Base-by-base conservation (phyloP, 2,797 vertebrate species). In the Aulostomus chinensis region DNA sequence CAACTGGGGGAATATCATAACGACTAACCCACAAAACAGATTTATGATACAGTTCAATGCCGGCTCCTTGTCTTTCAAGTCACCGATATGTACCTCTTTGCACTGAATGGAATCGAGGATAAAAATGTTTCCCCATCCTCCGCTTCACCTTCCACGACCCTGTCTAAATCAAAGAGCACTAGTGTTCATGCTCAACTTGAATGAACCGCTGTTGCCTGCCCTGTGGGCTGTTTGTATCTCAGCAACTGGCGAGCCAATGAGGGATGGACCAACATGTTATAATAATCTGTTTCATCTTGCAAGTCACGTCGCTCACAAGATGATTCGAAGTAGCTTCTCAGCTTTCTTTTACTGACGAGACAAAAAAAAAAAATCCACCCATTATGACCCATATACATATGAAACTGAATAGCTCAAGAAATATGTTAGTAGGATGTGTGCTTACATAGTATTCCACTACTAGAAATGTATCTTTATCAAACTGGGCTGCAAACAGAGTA, bases 141-240 rank as follows among this genome's bases (percentile, higher is more conserved):
- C 14, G 38, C 52, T 71, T 83, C 76, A 82, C 72, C 73, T 76
- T 70, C 62, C 56, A 55, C 8, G 53, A 76, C 80, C 78, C 58
- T 10, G 13, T 67, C 61, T 70, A 78, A 83, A 85, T 85, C 83
- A 84, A 80, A 85, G 77, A 70, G 51, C 58, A 43, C 58, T 28
- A 73, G 72, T 76, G 75, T 86, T 84, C 78, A 64, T 29, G 52
- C 64, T 88, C 69, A 81, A 86, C 82, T 86, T 77, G 67, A 84
- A 89, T 83, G 83, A 86, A 82, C 75, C 52, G 68, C 73, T 10
- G 58, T 43, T 66, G 73, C 56, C 49, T 62, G 62, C 76, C 75
- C 73, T 58, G 57, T 31, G 68, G 73, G 73, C 68, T 76, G 72
- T 77, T 75, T 71, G 71, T 84, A 68, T 73, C 80, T 70, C 72